Evolutionary conservation across 35 echinoderm and acorn worm genomes (phyloP), one percentile per base, ranked within the genome.

Genomic region (Lytechinus pictus): DNA sequence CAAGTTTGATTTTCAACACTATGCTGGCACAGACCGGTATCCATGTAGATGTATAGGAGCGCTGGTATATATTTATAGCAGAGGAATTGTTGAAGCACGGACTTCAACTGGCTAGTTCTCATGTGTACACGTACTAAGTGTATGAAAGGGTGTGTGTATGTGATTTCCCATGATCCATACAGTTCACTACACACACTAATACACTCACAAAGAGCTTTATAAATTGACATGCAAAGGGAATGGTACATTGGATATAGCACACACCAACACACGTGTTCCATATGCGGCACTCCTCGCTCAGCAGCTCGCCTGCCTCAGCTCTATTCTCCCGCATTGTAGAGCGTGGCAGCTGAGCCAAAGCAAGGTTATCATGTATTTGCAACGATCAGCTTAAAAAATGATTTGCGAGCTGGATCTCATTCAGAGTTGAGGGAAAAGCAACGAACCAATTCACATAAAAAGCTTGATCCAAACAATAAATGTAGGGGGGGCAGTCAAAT

Each of bases 321-420:
- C 66, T 79, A 4, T 79, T 79, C 66, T 79, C 66, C 66, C 19
- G 66, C 6, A 7, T 79, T 24, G n/a, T 1, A 79, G 66, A n/a
- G 16, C 66, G n/a, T 44, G 33, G 33, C 66, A 79, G 66, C 66
- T 79, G 66, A 79, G 66, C 6, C 66, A 27, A 79, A 24, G 66
- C 16, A 24, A 79, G 66, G 16, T 79, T 7, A 79, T 79, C 66
- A 79, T 79, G 66, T 24, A 79, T 24, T 79, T 16, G 66, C 66
- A 79, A 79, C n/a, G 66, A 79, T 79, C 16, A 79, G 66, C 66
- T 79, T 79, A 79, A 79, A 57, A 79, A 19, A 79, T 79, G 66
- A 79, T 79, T 79, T 79, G 66, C 66, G 21, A 79, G 66, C 66
- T 79, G 66, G n/a, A 24, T 24, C 66, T 24, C 66, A 24, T 79